These are phyloP conservation scores for Agrilus planipennis DNA, from an alignment of 1,140 invertebrate genomes.

Conservation along the genomic window DNA sequence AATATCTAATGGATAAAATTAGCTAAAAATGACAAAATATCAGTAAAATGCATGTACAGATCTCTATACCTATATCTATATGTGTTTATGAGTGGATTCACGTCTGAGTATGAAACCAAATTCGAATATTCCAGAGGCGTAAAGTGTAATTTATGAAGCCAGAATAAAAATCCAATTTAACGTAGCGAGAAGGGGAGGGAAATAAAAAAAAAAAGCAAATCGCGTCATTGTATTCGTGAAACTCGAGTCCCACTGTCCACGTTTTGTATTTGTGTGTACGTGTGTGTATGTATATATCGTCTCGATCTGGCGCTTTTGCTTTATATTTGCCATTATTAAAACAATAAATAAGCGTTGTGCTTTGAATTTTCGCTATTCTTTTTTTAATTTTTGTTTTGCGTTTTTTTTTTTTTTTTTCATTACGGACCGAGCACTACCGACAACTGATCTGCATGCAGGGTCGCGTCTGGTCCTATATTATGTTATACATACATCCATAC, in stretches of 20 bases:
- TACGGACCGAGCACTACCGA: slow-evolving; percentile 14
- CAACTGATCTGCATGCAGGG: slow-evolving; percentile 34
- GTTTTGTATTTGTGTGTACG: neutral
- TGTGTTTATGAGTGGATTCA: no score
- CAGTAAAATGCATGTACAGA: no score
- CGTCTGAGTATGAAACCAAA: no score
- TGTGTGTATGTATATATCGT: slow-evolving; percentile 9
- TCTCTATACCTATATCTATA: no score
- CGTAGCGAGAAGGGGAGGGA: slow-evolving; percentile 1
- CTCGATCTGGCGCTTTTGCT: no score
- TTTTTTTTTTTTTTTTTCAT: slow-evolving; percentile 6
- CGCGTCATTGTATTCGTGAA: neutral
- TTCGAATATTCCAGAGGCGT: no score
- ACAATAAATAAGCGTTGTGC: slow-evolving; percentile 35
- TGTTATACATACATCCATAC: no score
- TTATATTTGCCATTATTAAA: slow-evolving; percentile 37
- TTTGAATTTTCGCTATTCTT: slow-evolving; percentile 32
- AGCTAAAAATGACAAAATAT: no score
- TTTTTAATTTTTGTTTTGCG: no score
- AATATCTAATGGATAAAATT: no score
- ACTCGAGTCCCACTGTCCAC: neutral
- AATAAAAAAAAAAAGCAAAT: neutral
- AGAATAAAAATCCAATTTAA: slow-evolving; percentile 31
- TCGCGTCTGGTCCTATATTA: no score
- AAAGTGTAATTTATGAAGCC: slow-evolving; percentile 30